Base-by-base conservation (phyloP, 1,140 invertebrate genomes). In the Drosophila littoralis region DNA sequence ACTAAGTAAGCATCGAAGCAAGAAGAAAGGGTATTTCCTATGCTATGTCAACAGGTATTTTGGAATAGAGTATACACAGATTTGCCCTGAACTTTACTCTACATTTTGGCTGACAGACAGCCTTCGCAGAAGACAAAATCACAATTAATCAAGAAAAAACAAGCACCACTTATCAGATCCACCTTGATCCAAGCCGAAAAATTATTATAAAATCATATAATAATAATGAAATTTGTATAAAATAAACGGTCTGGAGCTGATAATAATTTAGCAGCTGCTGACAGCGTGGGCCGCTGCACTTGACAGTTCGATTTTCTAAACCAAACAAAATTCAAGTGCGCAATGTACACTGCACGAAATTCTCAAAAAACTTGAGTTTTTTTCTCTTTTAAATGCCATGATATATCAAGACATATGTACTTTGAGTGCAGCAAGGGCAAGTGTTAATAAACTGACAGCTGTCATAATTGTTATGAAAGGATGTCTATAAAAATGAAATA, bases 271-370 rank as follows among this genome's bases (percentile, higher is more conserved):
- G 57, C 71, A 74, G 54, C 46, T 45, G 48, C 51, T 65, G 68
- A 71, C 60, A 65, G 73, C 73, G 83, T 88, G 77, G 83, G 83
- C 55, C 48, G 74, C 74, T 83, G 76, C 84, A 88, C 84, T 86
- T 86, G 79, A 88, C 64, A 81, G 54, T 85, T 85, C 60, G 57
- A 80, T 43, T 33, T 38, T 36, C 32, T 52, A 13, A 15, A 15
- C 50, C 35, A 52, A 58, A 15, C 50, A 52, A 52, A 58, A 12
- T 51, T 77, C 17, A 42, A 84, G 72, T 76, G 76, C 22, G 54
- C 46, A 40, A n/a, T n/a, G 17, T 77, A 73, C 74, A 77, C 77
- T 59, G 77, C 13, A 13, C 76, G 46, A 72, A 79, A 79, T 50
- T 22, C 17, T 12, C n/a, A 6, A 55, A 28, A 13, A 22, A 13